Evolutionary conservation across 2,888 invertebrate species (phyloP).

Genomic region (Yponomeuta malinellus): DNA sequence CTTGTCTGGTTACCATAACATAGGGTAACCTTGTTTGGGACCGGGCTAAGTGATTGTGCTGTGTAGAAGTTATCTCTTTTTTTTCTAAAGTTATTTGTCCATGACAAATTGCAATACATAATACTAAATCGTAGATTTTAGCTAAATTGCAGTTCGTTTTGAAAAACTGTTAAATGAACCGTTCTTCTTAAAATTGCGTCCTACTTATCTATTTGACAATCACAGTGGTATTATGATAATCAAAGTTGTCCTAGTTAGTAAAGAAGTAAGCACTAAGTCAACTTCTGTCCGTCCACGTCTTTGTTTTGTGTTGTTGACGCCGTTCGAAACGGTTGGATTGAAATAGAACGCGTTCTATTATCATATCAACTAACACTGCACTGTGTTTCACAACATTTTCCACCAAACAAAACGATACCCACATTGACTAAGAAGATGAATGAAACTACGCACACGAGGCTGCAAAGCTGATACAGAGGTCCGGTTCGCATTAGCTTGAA

Average conservation of each 20-base stretch:
- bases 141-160: too few species aligned
- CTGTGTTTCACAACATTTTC: conserved; percentile 31
- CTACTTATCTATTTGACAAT: too few species aligned
- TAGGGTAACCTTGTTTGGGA: too few species aligned
- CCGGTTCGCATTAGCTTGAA: background rate
- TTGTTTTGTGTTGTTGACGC: background rate
- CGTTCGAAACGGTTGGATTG: conserved; percentile 23
- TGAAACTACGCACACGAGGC: background rate
- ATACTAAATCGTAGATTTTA: too few species aligned
- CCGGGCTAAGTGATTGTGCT: too few species aligned
- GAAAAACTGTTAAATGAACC: too few species aligned
- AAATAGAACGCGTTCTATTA: conserved; percentile 31
- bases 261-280: background rate
- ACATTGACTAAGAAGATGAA: background rate
- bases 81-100: too few species aligned
- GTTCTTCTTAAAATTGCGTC: too few species aligned
- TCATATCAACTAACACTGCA: conserved; percentile 24
- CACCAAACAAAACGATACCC: conserved; percentile 14
- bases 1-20: too few species aligned
- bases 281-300: background rate
- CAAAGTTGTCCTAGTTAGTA: background rate
- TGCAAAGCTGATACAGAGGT: background rate
- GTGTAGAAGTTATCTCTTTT: too few species aligned
- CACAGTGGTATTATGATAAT: too few species aligned
- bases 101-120: too few species aligned